Conservation (phyloP, 2,888 invertebrate genomes). For the Falcaria lacertinaria region DNA sequence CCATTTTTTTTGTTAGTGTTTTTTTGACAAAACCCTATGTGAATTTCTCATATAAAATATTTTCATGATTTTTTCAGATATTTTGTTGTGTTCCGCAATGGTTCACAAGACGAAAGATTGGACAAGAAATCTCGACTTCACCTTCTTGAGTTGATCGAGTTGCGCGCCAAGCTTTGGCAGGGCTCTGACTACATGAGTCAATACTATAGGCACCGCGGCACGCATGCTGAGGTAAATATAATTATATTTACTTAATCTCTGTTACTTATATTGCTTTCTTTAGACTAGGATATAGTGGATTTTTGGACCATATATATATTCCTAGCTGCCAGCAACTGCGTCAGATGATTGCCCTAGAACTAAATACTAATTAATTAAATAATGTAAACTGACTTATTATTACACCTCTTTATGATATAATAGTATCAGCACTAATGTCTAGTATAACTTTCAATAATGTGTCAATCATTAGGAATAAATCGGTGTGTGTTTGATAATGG, state of each 20-base stretch:
- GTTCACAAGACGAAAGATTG: conserved; percentile 91
- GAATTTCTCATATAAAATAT: not conserved
- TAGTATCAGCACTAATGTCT: too few relatives aligned
- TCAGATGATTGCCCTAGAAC: too few relatives aligned
- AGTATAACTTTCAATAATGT: too few relatives aligned
- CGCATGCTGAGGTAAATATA: conserved; percentile 75
- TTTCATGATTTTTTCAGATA: conserved; percentile 81
- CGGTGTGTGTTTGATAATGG: too few relatives aligned
- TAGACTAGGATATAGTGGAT: too few relatives aligned
- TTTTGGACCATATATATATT: too few relatives aligned
- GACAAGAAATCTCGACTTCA: conserved; percentile 92
- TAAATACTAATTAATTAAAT: too few relatives aligned
- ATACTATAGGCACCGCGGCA: conserved; percentile 87
- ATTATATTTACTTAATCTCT: not conserved
- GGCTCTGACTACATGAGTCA: conserved; percentile 90
- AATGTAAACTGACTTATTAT: too few relatives aligned
- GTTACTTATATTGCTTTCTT: not conserved
- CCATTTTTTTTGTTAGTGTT: not conserved
- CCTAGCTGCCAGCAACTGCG: too few relatives aligned
- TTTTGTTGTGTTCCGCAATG: conserved; percentile 93
- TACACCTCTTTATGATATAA: too few relatives aligned
- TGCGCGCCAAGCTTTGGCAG: conserved; percentile 95
- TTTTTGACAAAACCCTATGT: not conserved
- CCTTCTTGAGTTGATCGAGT: conserved; percentile 94
- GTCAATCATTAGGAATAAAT: too few relatives aligned